Base-by-base conservation (phyloP, 2,113 vertebrate genomes). In the Caretta caretta region DNA sequence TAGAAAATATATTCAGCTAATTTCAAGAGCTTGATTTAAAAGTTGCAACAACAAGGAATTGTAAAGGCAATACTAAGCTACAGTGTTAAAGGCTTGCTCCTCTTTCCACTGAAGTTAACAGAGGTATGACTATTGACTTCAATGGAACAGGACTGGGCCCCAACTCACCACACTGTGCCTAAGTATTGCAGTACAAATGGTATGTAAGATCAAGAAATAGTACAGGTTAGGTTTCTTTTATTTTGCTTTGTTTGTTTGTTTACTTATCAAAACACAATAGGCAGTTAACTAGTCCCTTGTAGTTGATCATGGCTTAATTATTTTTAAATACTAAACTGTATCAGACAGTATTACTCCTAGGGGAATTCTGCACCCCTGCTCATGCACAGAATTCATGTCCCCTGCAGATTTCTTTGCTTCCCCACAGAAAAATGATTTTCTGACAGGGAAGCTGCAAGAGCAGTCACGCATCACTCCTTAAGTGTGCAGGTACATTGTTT, bases 301-400 rank as follows among this genome's bases (percentile, higher is more conserved):
- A 76, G 72, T n/a, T n/a, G n/a, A 78, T 84, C 86, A 31, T 38
- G 42, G 16, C 57, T 94, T 48, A 1, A 10, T 89, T 86, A 17
- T 95, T 93, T 96, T 35, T 91, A 92, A 95, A 88, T 86, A 82
- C 50, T 88, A 3, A 69, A n/a, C 62, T 69, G 29, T 62, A 62
- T 62, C 59, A 62, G 53, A 54, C 22, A 54, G 20, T 22, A 22
- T 54, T 54, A 54, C 53, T 54, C 53, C 20, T 54, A 8, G 53
- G 20, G 53, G 20, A 54, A 54, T 54, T 54, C 53, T 54, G 19
- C 20, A 54, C 20, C 53, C 22, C 7, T 22, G 53, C 53, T 22
- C 53, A 54, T 54, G 53, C 9, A 8, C 53, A 54, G 53, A 54
- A 54, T 54, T 54, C 53, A 54, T 54, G 53, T 54, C 20, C 53